phyloP scores from a whole-genome alignment of 1,140 invertebrate genomes.

The Sycobia sp. region DNA sequence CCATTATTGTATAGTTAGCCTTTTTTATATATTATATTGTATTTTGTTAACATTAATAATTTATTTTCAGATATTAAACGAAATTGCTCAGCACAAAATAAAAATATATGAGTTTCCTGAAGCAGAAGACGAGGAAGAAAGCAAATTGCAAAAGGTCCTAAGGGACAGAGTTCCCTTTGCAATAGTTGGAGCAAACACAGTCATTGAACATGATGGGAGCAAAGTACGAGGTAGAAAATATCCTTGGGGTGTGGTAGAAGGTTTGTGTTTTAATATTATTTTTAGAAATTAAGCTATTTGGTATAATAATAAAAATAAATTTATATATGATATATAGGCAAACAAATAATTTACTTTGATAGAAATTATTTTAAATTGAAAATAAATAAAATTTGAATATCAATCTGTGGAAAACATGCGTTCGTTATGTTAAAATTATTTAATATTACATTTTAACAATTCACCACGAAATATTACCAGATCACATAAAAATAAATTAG shows the following conservation, averaged over 20 bases:
- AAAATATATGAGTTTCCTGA: constrained; percentile 99
- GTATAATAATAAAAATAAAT: no score
- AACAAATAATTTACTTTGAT: no score
- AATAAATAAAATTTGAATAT: no score
- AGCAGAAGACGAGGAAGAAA: constrained; percentile 76
- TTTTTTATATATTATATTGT: not conserved
- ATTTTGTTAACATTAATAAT: constrained; percentile 4
- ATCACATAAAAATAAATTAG: no score
- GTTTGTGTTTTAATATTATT: constrained; percentile 54
- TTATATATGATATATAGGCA: no score
- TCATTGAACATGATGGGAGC: constrained; percentile 87
- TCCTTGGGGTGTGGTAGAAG: constrained; percentile 97
- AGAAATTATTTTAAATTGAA: no score
- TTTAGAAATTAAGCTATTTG: no score
- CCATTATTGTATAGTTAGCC: no score
- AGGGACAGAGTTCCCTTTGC: constrained; percentile 93
- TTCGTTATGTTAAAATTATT: no score
- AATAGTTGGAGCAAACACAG: constrained; percentile 96
- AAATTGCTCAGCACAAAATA: constrained; percentile 97
- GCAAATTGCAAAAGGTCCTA: constrained; percentile 75
- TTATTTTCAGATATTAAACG: constrained; percentile 84
- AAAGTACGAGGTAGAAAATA: constrained; percentile 91
- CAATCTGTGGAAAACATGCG: no score
- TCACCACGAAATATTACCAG: no score
- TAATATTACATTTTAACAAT: no score